These are phyloP conservation scores for Drosophila peninsularis DNA, from an alignment of 2,888 invertebrate species.

Conservation along the genomic window DNA sequence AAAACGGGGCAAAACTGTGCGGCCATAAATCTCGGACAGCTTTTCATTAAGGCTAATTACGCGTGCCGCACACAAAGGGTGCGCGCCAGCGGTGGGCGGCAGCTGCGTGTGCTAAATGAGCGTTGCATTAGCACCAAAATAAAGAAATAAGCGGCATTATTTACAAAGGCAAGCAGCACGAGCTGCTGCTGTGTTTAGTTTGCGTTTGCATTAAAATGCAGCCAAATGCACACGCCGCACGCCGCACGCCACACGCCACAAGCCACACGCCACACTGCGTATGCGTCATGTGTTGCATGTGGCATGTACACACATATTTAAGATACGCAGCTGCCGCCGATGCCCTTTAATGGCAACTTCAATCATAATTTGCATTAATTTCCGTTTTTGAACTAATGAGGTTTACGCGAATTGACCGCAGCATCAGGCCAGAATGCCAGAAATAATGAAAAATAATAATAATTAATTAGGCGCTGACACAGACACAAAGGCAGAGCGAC, in stretches of 20 bases:
- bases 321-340: not conserved
- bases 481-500: not conserved
- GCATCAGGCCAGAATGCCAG: slow-evolving; percentile 7
- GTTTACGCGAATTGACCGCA: slow-evolving; percentile 41
- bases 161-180: slow-evolving; percentile 25
- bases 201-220: slow-evolving; percentile 42
- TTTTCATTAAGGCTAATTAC: slow-evolving; percentile 66
- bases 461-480: slow-evolving; percentile 61
- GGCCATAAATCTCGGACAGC: slow-evolving; percentile 60
- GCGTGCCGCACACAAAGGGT: slow-evolving; percentile 6
- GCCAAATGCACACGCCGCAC: slow-evolving; percentile 16
- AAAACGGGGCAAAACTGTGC: slow-evolving; percentile 34
- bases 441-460: slow-evolving; percentile 51
- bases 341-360: slow-evolving; percentile 2
- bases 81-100: not conserved
- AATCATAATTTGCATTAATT: slow-evolving; percentile 25
- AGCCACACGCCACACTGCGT: not conserved
- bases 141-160: slow-evolving; percentile 67
- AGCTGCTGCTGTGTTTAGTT: slow-evolving; percentile 18
- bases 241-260: slow-evolving; percentile 10
- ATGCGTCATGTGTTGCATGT: slow-evolving; percentile 4
- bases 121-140: slow-evolving; percentile 44
- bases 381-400: slow-evolving; percentile 36
- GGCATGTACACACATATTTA: not conserved
- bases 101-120: slow-evolving; percentile 13